Evolutionary conservation across 2,113 vertebrate species (phyloP), one percentile per base, ranked within the genome.

Genomic region (Mus musculus): DNA sequence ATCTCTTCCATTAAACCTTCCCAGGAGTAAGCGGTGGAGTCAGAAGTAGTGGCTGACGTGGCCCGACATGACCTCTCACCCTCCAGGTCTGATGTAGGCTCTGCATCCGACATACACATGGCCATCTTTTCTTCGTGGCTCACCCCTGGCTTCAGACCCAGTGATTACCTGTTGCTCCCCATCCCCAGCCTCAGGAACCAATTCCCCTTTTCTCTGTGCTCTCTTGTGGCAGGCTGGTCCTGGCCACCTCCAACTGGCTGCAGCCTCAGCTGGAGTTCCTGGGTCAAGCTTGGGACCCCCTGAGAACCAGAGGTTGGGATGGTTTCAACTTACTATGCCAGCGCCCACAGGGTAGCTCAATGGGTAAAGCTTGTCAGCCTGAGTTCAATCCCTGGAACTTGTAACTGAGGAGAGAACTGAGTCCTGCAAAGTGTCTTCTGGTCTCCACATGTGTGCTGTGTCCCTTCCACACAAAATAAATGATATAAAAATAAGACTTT

Each of bases 1-100:
- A 82, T 82, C 77, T 92, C 69, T 76, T 71, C 56, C 61, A 17
- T 78, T 90, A 56, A 75, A 20, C 81, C 95, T 95, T 85, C 89
- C 36, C 84, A 75, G 73, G 71, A 92, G 78, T 16, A 82, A 97
- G 33, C 88, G 22, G 7, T 14, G 36, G 90, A 76, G 54, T 84
- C 75, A 26, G 49, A 80, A 85, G 75, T 85, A 42, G 36, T 73
- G n/a, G 56, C 59, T 78, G 93, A 69, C 91, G n/a, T n/a, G 30
- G 59, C 39, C 76, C 67, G 69, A 42, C 22, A 65, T 5, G 46
- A n/a, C 71, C 84, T 69, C n/a, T 46, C 80, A 54, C 22, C 72
- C 65, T 24, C 54, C 19, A 13, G 71, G 39, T 61, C 42, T 80
- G 69, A 22, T 56, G 14, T 28, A n/a, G 65, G 46, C 22, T 20